These are phyloP conservation scores for Pteria penguin DNA, from an alignment of 2,888 invertebrate genomes.

Conservation along the genomic window DNA sequence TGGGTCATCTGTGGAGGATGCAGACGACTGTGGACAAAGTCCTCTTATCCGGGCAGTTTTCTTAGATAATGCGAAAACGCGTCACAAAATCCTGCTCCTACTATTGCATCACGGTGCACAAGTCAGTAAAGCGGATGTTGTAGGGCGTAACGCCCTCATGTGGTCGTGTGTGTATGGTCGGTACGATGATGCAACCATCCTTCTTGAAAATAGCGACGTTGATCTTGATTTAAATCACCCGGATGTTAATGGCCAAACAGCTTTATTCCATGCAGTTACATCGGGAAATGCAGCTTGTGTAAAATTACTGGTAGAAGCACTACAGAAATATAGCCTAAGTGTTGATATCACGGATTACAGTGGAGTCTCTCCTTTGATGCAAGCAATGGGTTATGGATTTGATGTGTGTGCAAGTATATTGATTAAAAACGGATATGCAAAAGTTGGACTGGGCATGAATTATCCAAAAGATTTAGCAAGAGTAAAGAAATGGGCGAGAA, in stretches of 20 bases:
- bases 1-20: constrained; percentile 45
- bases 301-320: constrained; percentile 54
- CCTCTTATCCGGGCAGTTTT: constrained; percentile 58
- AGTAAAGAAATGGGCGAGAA: constrained; percentile 56
- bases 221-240: constrained; percentile 58
- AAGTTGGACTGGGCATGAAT: constrained; percentile 50
- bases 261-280: constrained; percentile 58
- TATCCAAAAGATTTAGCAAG: constrained; percentile 44
- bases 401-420: constrained; percentile 64
- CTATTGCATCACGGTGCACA: constrained; percentile 54
- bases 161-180: constrained; percentile 64
- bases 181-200: constrained; percentile 50
- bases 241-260: constrained; percentile 63
- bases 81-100: constrained; percentile 51
- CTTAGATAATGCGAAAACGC: constrained; percentile 50
- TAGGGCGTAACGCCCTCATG: constrained; percentile 56
- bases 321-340: constrained; percentile 52
- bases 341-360: constrained; percentile 53
- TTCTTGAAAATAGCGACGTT: constrained; percentile 56
- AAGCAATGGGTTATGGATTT: constrained; percentile 55
- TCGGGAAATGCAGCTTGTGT: constrained; percentile 65
- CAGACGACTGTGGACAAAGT: constrained; percentile 64
- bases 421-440: constrained; percentile 56
- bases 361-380: constrained; percentile 62
- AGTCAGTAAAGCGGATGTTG: constrained; percentile 55